These are phyloP conservation scores for Aphidius gifuensis DNA, from an alignment of 1,140 invertebrate genomes.

Conservation along the genomic window DNA sequence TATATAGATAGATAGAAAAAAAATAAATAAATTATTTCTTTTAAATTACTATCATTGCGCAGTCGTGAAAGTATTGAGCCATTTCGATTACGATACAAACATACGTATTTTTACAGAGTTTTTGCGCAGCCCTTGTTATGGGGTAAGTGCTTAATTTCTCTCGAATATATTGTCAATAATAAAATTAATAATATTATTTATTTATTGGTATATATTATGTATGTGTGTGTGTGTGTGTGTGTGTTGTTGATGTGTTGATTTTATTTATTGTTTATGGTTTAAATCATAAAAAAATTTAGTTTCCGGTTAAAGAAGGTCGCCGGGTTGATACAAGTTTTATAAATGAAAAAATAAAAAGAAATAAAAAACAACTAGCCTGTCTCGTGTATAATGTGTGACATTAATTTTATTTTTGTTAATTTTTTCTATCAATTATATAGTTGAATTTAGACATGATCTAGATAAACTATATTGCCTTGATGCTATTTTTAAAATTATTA, in stretches of 20 bases:
- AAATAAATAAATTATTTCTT: background rate
- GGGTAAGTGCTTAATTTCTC: slow-evolving; percentile 44
- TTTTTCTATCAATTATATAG: background rate
- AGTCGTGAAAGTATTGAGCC: slow-evolving; percentile 45
- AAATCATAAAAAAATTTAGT: background rate
- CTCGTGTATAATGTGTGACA: background rate
- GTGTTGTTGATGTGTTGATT: slow-evolving; percentile 12
- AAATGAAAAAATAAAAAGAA: background rate
- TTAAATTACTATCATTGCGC: slow-evolving; percentile 26
- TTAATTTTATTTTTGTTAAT: background rate
- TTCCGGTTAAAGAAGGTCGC: slow-evolving; percentile 13
- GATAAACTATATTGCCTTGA: background rate
- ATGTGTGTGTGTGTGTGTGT: background rate
- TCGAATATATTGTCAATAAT: slow-evolving; percentile 30
- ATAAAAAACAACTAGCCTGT: slow-evolving; percentile 4
- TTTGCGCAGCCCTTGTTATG: slow-evolving; percentile 42
- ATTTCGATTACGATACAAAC: slow-evolving; percentile 20
- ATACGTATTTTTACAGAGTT: slow-evolving; percentile 20
- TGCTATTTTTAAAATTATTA: background rate
- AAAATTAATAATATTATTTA: slow-evolving; percentile 17
- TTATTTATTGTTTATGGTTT: too few species aligned
- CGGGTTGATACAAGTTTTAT: slow-evolving; percentile 5
- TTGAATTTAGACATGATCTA: background rate
- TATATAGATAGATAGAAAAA: slow-evolving; percentile 4
- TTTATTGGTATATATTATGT: background rate